Evolutionary conservation across 2,113 vertebrate species (phyloP), one percentile per base, ranked within the genome.

Genomic region (Columbina picui): DNA sequence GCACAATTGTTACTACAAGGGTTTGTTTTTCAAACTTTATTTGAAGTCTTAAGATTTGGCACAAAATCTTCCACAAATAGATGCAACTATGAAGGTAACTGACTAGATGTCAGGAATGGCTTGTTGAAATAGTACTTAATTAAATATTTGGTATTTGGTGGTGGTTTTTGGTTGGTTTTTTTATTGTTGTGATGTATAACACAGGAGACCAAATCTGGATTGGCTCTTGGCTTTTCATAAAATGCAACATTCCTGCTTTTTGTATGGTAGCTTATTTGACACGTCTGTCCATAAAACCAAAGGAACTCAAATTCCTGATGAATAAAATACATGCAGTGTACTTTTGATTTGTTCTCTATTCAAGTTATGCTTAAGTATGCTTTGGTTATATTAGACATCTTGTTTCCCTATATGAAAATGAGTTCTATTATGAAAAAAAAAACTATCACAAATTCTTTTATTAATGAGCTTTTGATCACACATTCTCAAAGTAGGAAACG

Each of bases 1-100:
- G 22, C 60, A 22, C 4, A 2, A 27, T 55, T 74, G 49, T 52
- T 83, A 36, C 23, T 74, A 4, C 0, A 0, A 11, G 50, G n/a
- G 10, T 70, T 73, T 39, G 25, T 34, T 84, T 81, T 65, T n/a
- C 39, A 53, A 10, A 45, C 10, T 61, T 61, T 38, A 18, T 49
- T 76, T 25, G 4, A 36, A 63, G 18, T 64, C 49, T 34, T 39
- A 64, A 73, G n/a, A 50, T 68, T 49, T 60, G 25, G 9, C 53
- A 73, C 39, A 73, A 86, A 84, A 36, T 4, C 16, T 73, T 89
- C 32, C 29, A 56, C 12, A 71, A 84, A 78, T 19, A 78, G 34
- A 36, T 64, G 38, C 9, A 45, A 4, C 32, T 69, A 1, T 43
- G 18, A 87, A 50, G 74, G 43, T 84, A 81, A 75, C 49, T 78